Evolutionary conservation across 2,888 invertebrate species (phyloP).

Genomic region (Parnassius mnemosyne): DNA sequence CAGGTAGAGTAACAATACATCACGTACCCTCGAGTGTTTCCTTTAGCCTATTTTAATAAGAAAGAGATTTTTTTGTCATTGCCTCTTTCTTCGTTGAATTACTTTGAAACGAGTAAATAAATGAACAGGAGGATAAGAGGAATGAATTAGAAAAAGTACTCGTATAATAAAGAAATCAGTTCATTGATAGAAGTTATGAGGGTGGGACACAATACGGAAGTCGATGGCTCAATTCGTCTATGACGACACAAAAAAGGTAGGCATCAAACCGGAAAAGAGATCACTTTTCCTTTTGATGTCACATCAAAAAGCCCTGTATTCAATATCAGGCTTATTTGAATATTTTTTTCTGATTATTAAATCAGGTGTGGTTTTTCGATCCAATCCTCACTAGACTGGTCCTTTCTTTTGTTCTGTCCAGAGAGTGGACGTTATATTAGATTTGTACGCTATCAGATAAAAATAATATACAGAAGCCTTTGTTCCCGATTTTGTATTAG

Average conservation of each 20-base stretch:
- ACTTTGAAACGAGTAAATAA: constrained; percentile 75
- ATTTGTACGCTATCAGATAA: not conserved
- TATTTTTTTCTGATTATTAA: constrained; percentile 26
- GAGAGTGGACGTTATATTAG: constrained; percentile 6
- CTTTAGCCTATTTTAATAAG: constrained; percentile 76
- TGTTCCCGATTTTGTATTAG: not conserved
- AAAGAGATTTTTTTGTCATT: constrained; percentile 56
- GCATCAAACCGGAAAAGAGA: constrained; percentile 71
- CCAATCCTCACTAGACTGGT: constrained; percentile 10
- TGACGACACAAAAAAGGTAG: constrained; percentile 60
- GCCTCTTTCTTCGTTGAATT: constrained; percentile 61
- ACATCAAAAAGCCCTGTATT: constrained; percentile 57
- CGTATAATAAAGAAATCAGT: constrained; percentile 69
- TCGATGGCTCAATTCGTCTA: constrained; percentile 50
- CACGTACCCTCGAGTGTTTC: constrained; percentile 53
- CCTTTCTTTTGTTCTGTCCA: constrained; percentile 9
- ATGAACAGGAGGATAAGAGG: constrained; percentile 66
- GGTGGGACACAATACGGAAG: constrained; percentile 63
- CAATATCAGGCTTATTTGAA: constrained; percentile 29
- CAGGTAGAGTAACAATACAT: constrained; percentile 72
- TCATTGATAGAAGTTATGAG: constrained; percentile 70
- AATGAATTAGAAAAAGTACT: constrained; percentile 76
- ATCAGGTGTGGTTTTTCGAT: constrained; percentile 22
- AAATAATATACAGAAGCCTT: not conserved
- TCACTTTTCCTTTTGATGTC: constrained; percentile 73